Conservation (phyloP, 2,113 vertebrate genomes). For the Eptesicus fuscus region DNA sequence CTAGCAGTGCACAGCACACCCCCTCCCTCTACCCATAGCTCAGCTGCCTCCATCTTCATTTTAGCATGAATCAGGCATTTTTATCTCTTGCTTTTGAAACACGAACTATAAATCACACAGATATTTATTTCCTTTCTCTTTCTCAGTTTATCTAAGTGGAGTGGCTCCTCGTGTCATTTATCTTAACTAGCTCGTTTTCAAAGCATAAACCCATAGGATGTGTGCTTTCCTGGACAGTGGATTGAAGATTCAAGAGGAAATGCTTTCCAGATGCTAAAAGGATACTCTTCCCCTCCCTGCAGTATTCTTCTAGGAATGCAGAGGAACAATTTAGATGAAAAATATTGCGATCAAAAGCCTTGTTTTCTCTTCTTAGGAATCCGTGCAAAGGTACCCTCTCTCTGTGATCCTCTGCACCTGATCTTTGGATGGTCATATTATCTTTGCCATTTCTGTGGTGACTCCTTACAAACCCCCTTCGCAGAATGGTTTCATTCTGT, state of each 20-base stretch:
- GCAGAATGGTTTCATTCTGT: not conserved
- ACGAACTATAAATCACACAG: not conserved
- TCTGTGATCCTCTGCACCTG: not conserved
- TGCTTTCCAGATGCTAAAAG: not conserved
- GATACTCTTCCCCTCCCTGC: too few species aligned
- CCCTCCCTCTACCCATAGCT: not conserved
- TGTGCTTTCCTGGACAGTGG: not conserved
- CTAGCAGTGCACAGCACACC: fast-evolving
- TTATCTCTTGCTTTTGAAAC: constrained; percentile 3
- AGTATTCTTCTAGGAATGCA: not conserved
- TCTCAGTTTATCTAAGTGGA: not conserved
- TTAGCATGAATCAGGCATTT: not conserved
- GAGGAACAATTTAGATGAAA: not conserved
- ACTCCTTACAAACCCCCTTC: not conserved
- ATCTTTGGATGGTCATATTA: fast-evolving
- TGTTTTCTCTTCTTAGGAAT: not conserved
- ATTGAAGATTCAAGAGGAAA: not conserved
- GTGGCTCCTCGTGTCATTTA: not conserved
- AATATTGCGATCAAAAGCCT: not conserved
- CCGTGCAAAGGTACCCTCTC: fast-evolving
- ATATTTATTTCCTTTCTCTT: not conserved
- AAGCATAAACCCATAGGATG: not conserved
- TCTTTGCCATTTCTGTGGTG: not conserved
- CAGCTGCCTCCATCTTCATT: not conserved
- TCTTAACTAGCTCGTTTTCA: not conserved